Evolutionary conservation across 2,113 vertebrate genomes (phyloP).

Genomic region (Lampris megalopsis): DNA sequence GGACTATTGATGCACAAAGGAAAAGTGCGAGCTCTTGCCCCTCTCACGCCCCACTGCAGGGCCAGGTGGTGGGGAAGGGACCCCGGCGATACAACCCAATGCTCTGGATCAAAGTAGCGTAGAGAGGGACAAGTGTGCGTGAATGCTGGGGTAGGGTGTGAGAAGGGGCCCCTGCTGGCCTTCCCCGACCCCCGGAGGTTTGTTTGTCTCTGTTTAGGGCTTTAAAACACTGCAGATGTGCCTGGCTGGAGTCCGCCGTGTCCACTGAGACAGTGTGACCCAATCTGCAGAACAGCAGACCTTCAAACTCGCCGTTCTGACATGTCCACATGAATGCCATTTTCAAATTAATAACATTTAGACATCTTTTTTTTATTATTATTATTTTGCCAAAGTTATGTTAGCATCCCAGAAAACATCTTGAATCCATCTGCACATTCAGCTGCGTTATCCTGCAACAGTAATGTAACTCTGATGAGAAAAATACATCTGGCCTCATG

Average conservation of each 20-base stretch:
- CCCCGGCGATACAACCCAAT: constrained; percentile 2
- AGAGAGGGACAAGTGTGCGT: not conserved
- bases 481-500: too few species aligned
- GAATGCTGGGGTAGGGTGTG: not conserved
- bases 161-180: not conserved
- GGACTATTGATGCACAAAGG: too few species aligned
- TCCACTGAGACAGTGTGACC: too few species aligned
- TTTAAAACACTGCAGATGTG: constrained; percentile 42
- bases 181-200: not conserved
- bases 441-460: too few species aligned
- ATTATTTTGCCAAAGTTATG: too few species aligned
- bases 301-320: too few species aligned
- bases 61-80: not conserved
- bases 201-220: constrained; percentile 12
- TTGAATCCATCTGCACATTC: too few species aligned
- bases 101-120: constrained; percentile 26
- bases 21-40: not conserved
- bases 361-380: too few species aligned
- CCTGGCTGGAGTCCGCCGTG: not conserved
- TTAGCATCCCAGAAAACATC: too few species aligned
- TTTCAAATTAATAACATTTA: too few species aligned
- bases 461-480: too few species aligned
- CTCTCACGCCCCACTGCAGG: constrained; percentile 5
- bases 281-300: not conserved
- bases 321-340: too few species aligned